phyloP scores from a whole-genome alignment of 1,140 invertebrate genomes.

The Drosophila melanogaster region DNA sequence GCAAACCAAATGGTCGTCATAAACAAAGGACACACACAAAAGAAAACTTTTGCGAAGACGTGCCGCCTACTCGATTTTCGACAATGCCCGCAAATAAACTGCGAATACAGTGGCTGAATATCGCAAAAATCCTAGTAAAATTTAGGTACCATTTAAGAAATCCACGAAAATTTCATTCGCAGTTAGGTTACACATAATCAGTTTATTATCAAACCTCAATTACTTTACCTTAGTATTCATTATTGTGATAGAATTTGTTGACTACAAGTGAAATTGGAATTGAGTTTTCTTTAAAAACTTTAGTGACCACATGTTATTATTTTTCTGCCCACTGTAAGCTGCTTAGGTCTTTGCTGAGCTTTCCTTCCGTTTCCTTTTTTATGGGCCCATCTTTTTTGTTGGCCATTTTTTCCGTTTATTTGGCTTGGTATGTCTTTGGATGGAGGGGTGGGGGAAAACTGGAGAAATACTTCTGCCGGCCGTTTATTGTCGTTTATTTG shows the following conservation, averaged over 20 bases:
- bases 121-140: not conserved
- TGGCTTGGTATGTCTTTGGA: slow-evolving; percentile 7
- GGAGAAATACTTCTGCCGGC: slow-evolving; percentile 49
- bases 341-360: slow-evolving; percentile 34
- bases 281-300: too few relatives aligned
- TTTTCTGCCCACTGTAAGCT: slow-evolving; percentile 47
- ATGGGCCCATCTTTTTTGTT: slow-evolving; percentile 69
- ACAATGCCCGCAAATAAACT: slow-evolving; percentile 30
- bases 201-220: too few relatives aligned
- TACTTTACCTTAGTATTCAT: too few relatives aligned
- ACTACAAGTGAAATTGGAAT: too few relatives aligned
- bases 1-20: slow-evolving; percentile 67
- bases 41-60: slow-evolving; percentile 40
- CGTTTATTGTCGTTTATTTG: slow-evolving; percentile 82
- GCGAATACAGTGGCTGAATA: slow-evolving; percentile 31
- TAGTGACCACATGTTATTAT: not conserved
- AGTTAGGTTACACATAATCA: too few relatives aligned
- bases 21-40: slow-evolving; percentile 61
- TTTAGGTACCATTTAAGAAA: not conserved
- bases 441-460: slow-evolving; percentile 2
- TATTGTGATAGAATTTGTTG: too few relatives aligned
- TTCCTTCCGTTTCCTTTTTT: slow-evolving; percentile 60
- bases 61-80: slow-evolving; percentile 53
- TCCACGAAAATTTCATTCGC: too few relatives aligned
- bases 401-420: slow-evolving; percentile 51